Evolutionary conservation across 2,888 invertebrate genomes (phyloP).

Genomic region (Brenthis ino): DNA sequence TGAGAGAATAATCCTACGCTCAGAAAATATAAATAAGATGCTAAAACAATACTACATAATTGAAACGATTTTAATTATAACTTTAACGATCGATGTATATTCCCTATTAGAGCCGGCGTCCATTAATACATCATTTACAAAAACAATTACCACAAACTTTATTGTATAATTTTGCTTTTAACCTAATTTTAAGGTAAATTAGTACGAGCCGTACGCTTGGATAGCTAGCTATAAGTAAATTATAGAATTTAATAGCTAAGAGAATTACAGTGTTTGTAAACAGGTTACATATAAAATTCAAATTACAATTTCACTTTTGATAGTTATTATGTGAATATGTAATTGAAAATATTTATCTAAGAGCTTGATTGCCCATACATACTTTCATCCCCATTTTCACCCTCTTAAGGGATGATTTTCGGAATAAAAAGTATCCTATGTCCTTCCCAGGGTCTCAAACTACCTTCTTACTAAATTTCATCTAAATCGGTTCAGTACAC

Average conservation of each 20-base stretch:
- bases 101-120: neutral
- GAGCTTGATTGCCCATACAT: too few relatives aligned
- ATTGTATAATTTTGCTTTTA: conserved; percentile 13
- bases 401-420: too few relatives aligned
- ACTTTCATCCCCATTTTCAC: too few relatives aligned
- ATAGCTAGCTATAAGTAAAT: neutral
- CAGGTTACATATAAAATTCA: too few relatives aligned
- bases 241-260: neutral
- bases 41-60: conserved; percentile 30
- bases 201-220: neutral
- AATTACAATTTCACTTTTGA: too few relatives aligned
- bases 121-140: conserved; percentile 4
- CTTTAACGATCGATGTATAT: conserved; percentile 6
- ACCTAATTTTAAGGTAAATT: neutral
- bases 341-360: too few relatives aligned
- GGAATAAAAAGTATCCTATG: too few relatives aligned
- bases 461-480: too few relatives aligned
- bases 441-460: too few relatives aligned
- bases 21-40: conserved; percentile 26
- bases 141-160: neutral
- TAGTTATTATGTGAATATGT: too few relatives aligned
- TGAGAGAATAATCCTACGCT: conserved; percentile 27
- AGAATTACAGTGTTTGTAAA: too few relatives aligned
- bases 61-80: conserved; percentile 27
- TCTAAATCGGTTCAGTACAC: too few relatives aligned